Conservation (phyloP, 2,888 invertebrate species). For the Protophormia terraenovae region DNA sequence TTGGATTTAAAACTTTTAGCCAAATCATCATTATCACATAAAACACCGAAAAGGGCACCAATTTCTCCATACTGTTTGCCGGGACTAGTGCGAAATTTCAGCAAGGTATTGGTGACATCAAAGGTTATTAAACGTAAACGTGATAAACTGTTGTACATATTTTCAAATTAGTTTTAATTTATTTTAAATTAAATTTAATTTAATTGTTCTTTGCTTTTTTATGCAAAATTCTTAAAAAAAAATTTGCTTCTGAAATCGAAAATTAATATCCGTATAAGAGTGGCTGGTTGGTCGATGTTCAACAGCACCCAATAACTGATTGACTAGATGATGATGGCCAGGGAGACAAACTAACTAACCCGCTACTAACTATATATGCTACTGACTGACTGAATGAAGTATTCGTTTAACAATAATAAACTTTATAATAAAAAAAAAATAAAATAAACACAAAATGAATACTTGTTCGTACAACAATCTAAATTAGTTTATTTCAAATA, state of each 20-base stretch:
- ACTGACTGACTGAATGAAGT: neutral
- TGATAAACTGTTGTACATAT: slow-evolving; percentile 75
- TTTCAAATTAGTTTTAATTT: neutral
- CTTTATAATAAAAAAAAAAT: slow-evolving; percentile 5
- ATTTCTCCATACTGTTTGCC: slow-evolving; percentile 88
- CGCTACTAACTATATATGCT: neutral
- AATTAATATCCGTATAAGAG: neutral
- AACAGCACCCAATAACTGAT: slow-evolving; percentile 41
- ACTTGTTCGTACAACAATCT: slow-evolving; percentile 24
- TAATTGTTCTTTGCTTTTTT: too few species aligned
- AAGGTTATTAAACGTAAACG: slow-evolving; percentile 87
- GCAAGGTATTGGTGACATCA: slow-evolving; percentile 92
- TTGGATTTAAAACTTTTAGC: slow-evolving; percentile 85
- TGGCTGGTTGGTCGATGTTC: slow-evolving; percentile 25
- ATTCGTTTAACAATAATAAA: slow-evolving; percentile 12
- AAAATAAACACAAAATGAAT: too few species aligned
- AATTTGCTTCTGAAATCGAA: neutral
- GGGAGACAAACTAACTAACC: neutral
- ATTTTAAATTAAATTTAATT: neutral
- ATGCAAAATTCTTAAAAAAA: neutral
- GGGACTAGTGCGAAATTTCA: slow-evolving; percentile 87
- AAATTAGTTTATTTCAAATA: slow-evolving; percentile 29
- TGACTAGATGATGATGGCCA: slow-evolving; percentile 13
- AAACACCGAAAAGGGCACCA: slow-evolving; percentile 87
- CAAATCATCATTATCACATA: slow-evolving; percentile 84